Base-by-base conservation (phyloP, 1,140 invertebrate species). In the Cydia amplana region DNA sequence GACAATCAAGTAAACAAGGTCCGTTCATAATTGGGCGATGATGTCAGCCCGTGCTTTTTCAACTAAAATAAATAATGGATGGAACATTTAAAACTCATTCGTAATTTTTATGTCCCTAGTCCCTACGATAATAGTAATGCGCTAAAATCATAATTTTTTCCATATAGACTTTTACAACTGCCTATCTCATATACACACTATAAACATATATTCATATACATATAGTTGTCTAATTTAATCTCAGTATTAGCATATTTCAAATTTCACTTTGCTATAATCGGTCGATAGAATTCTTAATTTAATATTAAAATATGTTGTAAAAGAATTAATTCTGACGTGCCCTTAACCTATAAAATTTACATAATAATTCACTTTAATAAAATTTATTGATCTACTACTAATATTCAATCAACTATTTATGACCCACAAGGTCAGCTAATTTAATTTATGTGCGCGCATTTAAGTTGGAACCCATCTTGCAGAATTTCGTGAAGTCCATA, bases 241-340 rank as follows among this genome's bases (percentile, higher is more conserved):
- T 18, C 12, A 10, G 43, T 36, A 70, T 40, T 36, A 70, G 14
- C 32, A 70, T 36, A 70, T 18, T 2, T 7, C 32, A 18, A 70
- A n/a, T 70, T 70, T 18, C 65, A 70, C 18, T 70, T 70, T 70
- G 14, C 32, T 70, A 20, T 1, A 18, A 70, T n/a, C 65, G n/a
- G 16, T 7, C 5, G 65, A 67, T 4, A 36, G 32, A 67, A 65
- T 2, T 51, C n/a, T 32, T 36, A 32, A n/a, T 67, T 67, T 40
- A 36, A 70, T 20, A 40, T 40, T 43, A 1, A 7, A 40, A 36
- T 67, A n/a, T 67, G 18, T 36, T 4, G 43, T 1, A 43, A 65
- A 23, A 36, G 1, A 70, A 10, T 70, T 40, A 70, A 70, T 40
- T 70, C 9, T 0, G 3, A 36, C 25, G 3, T 36, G 36, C 65